Evolutionary conservation across 1,140 invertebrate genomes (phyloP), one percentile per base, ranked within the genome.

Genomic region (Aethina tumida): DNA sequence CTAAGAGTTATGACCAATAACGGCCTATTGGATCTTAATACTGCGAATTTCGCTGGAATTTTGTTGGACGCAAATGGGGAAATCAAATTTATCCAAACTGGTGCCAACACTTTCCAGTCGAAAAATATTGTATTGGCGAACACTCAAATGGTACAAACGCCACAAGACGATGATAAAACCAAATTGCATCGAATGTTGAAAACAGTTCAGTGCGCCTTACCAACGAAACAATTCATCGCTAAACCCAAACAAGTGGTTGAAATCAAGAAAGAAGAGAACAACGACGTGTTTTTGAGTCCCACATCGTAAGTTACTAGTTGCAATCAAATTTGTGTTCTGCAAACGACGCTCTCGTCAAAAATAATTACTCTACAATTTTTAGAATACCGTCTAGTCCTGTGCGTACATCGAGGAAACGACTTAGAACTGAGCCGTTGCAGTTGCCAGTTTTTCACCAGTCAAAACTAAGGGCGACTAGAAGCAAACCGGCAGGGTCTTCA

Each of bases 211-310:
- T 36, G 35, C 20, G 19, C 38, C 22, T 35, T 43, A 31, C 39
- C 41, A 31, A 53, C 43, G 35, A 56, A 54, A 37, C 48, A 53
- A 32, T 31, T 52, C 10, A 42, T 47, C 16, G 31, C 63, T 3
- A 69, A 21, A 66, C 68, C 16, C 65, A 55, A 50, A 32, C 29
- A 41, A 38, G 19, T 49, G 8, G 46, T 34, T 24, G 47, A 50
- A 27, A 30, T 69, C 8, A 74, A 73, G 44, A 66, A 73, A 39
- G 74, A 77, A 50, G 52, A 69, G 2, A 69, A 70, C 36, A 73
- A 76, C 43, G 81, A 82, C 36, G 72, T 87, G 5, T 87, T 88
- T 57, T 64, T 86, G 31, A 86, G 80, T 65, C 83, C 84, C 0
- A 75, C 69, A 39, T 68, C 64, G 66, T 68, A 52, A 64, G 55